Percentiles rank a stretch among this genome's conserved stretches.
These are phyloP conservation scores for Idaea aversata DNA, from an alignment of 2,888 invertebrate species.

Conservation along the genomic window DNA sequence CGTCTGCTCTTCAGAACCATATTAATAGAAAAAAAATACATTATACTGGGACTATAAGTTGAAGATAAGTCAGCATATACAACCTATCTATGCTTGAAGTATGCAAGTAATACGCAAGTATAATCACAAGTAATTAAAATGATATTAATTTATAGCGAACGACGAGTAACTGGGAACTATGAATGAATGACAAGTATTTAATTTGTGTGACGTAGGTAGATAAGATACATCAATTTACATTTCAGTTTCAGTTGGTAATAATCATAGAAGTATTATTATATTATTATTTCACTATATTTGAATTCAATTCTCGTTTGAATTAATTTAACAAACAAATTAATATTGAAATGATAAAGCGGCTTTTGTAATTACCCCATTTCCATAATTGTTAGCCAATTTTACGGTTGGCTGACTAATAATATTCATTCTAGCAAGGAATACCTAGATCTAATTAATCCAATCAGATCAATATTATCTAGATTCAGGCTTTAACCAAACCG, in stretches of 20 bases:
- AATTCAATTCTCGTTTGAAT: slow-evolving; percentile 13
- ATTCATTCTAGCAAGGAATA: slow-evolving; percentile 9
- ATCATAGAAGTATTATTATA: background rate
- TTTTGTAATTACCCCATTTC: slow-evolving; percentile 19
- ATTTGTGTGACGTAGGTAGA: background rate
- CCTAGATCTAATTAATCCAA: background rate
- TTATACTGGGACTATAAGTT: too few relatives aligned
- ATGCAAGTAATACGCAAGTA: too few relatives aligned
- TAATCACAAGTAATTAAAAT: too few relatives aligned
- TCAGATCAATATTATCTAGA: background rate
- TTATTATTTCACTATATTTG: slow-evolving; percentile 6
- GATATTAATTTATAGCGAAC: too few relatives aligned
- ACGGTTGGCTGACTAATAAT: slow-evolving; percentile 12
- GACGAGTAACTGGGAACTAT: background rate
- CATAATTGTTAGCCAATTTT: slow-evolving; percentile 20
- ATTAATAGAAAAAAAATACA: too few relatives aligned
- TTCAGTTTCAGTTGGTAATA: slow-evolving; percentile 1
- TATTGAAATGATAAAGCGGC: slow-evolving; percentile 12
- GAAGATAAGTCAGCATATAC: too few relatives aligned
- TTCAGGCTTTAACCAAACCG: background rate
- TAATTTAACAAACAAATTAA: slow-evolving; percentile 16
- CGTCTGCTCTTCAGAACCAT: too few relatives aligned
- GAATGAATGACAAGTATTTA: background rate
- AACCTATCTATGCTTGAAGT: too few relatives aligned
- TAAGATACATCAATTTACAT: background rate